Evolutionary conservation across 1,140 invertebrate genomes (phyloP), one percentile per base, ranked within the genome.

Genomic region (Calephelis nemesis): DNA sequence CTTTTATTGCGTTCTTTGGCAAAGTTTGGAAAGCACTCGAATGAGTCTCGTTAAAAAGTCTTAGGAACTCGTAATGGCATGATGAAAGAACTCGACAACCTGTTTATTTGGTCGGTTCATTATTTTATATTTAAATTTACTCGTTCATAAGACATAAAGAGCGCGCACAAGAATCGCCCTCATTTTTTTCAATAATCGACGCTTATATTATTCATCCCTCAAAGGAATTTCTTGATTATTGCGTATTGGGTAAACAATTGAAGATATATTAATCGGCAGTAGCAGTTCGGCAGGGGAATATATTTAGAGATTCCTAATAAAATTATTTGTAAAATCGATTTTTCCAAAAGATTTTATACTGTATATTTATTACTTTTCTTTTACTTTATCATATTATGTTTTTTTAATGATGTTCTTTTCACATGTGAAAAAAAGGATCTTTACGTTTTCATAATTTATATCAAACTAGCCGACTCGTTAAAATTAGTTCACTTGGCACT

Each of bases 41-140:
- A 83, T 80, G 77, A 68, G 77, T 54, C 76, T 83, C 85, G 79
- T 87, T 85, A 87, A 86, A 84, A 84, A 78, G 84, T 75, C 75
- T 73, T 72, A 72, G 68, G 73, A 67, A 73, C 68, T 72, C 65
- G 76, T 79, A 77, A 60, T 60, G 58, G 58, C 30, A 60, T n/a
- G 58, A 60, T 60, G 58, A 60, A 79, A 79, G 75, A 77, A 81
- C 76, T 74, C 74, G 66, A 70, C 70, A 78, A 72, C 74, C 74
- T 80, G 77, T 85, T 84, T 80, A 79, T 80, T 83, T 85, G 83
- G 82, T 78, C 77, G 75, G 70, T 86, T 86, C 81, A 79, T 82
- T 84, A 82, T 77, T 79, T 78, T 71, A 82, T 85, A 84, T 85
- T 87, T 82, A 83, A 87, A 81, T 84, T 84, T 79, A 79, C 77